Evolutionary conservation across 2,113 vertebrate species (phyloP).

Genomic region (Conger conger): DNA sequence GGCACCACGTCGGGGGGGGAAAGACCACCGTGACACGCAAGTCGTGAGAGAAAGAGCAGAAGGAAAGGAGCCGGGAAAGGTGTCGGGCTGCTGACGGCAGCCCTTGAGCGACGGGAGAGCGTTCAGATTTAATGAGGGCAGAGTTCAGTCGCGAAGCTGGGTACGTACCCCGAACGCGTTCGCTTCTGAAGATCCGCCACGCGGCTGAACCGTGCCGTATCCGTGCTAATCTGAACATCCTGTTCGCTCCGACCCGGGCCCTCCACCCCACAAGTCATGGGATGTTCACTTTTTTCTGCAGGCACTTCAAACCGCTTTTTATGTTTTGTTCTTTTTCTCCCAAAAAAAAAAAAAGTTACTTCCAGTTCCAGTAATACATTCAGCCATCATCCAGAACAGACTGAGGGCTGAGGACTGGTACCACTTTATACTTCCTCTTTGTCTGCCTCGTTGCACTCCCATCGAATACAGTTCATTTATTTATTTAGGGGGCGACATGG

Average conservation of each 20-base stretch:
- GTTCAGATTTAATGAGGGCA: background rate
- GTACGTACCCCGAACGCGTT: background rate
- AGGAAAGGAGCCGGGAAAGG: no score
- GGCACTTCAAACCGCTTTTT: no score
- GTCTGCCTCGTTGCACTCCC: no score
- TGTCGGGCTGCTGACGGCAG: background rate
- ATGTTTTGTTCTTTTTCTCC: no score
- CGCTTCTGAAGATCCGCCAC: background rate
- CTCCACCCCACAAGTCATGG: background rate
- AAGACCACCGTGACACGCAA: background rate
- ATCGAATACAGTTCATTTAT: no score
- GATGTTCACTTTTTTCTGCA: no score
- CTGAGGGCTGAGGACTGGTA: no score
- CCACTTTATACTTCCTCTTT: no score
- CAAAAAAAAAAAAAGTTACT: no score
- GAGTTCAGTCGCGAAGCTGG: background rate
- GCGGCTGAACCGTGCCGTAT: background rate
- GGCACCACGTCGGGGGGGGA: background rate
- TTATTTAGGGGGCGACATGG: no score
- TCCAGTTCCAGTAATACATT: no score
- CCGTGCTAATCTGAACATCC: background rate
- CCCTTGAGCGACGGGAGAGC: background rate
- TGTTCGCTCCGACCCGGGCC: background rate
- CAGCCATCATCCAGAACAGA: no score
- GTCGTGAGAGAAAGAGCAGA: background rate